phyloP scores from a whole-genome alignment of 2,113 vertebrate species.

The Eulacestoma nigropectus region DNA sequence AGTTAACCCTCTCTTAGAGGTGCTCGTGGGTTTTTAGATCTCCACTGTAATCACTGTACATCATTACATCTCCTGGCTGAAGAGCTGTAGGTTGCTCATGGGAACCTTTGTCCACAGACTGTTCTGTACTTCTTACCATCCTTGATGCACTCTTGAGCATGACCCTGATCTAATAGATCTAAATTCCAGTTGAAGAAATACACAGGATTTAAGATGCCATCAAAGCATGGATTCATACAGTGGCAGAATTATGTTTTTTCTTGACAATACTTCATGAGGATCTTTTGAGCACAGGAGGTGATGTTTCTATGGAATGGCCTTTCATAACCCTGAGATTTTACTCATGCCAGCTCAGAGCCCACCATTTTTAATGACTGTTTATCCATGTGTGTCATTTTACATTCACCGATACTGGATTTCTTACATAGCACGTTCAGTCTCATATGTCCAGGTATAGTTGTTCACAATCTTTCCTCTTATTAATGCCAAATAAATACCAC shows the following conservation, averaged over 20 bases:
- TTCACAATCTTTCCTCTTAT: background rate
- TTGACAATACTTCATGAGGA: background rate
- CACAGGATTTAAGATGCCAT: background rate
- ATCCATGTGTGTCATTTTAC: background rate
- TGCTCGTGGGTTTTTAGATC: background rate
- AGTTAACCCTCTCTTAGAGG: background rate
- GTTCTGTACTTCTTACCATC: background rate
- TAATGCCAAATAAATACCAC: background rate
- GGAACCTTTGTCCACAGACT: background rate
- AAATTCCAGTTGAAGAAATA: background rate
- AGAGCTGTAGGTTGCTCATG: background rate
- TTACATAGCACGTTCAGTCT: background rate
- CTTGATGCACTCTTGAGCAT: background rate
- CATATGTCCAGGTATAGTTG: background rate
- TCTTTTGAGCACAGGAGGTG: background rate
- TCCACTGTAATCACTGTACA: background rate
- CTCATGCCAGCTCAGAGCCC: background rate
- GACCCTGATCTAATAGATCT: background rate
- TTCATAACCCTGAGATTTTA: background rate
- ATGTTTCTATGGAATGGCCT: background rate
- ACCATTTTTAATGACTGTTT: background rate
- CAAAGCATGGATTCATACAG: background rate
- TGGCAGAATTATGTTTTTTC: background rate
- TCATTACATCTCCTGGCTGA: background rate
- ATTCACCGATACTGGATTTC: background rate